Evolutionary conservation across 2,113 vertebrate genomes (phyloP).

Genomic region (Numenius arquata): DNA sequence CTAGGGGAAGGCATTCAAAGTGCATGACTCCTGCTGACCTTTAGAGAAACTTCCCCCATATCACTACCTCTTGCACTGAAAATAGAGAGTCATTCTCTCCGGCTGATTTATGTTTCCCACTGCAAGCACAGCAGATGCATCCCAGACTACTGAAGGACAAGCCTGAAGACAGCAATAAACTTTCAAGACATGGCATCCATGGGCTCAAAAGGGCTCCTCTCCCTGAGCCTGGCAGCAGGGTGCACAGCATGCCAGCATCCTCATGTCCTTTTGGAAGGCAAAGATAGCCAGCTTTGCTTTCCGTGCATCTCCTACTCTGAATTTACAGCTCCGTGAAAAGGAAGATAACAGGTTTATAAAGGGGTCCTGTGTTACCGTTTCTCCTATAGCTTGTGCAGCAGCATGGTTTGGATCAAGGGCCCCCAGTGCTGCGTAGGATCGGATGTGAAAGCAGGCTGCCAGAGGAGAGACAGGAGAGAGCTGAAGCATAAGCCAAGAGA

Average conservation of each 20-base stretch:
- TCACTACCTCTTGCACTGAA: background rate
- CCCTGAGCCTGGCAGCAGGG: background rate
- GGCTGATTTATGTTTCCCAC: background rate
- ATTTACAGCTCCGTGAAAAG: background rate
- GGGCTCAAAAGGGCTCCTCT: background rate
- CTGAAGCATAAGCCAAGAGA: background rate
- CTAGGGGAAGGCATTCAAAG: background rate
- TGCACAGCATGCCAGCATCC: background rate
- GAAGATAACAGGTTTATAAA: background rate
- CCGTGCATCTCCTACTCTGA: background rate
- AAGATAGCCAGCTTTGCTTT: background rate
- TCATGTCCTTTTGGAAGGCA: background rate
- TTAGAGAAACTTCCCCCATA: background rate
- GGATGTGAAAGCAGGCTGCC: background rate
- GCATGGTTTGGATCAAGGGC: background rate
- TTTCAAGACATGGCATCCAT: background rate
- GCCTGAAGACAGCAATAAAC: background rate
- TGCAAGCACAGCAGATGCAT: slow-evolving; percentile 17
- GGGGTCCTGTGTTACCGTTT: background rate
- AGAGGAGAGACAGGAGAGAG: background rate
- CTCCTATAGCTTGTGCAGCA: background rate
- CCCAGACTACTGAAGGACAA: background rate
- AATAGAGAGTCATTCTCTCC: background rate
- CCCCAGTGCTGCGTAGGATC: background rate
- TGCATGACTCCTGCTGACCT: background rate